Percentiles rank a stretch among this genome's conserved stretches.
Evolutionary conservation across 2,888 invertebrate species (phyloP).

Genomic region (Hipparchia semele): DNA sequence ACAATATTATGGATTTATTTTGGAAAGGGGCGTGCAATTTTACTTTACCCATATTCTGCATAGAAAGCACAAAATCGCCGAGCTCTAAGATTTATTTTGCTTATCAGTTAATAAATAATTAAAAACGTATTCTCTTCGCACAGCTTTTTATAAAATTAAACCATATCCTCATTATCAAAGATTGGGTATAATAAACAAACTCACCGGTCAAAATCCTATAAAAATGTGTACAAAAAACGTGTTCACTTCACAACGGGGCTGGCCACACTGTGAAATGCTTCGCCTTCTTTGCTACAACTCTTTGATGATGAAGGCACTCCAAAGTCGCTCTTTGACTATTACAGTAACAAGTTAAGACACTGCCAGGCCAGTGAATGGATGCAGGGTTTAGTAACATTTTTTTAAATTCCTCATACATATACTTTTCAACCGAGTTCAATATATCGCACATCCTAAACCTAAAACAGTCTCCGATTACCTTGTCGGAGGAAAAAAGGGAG

Average conservation of each 20-base stretch:
- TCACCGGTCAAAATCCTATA: conserved; percentile 32
- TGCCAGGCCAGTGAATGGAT: conserved; percentile 31
- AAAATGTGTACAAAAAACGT: conserved; percentile 40
- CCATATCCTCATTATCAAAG: neutral
- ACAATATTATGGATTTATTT: neutral
- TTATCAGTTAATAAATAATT: neutral
- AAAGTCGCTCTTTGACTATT: conserved; percentile 30
- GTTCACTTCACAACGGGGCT: conserved; percentile 47
- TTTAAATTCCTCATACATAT: neutral
- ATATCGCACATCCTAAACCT: too few species aligned
- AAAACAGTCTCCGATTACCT: too few species aligned
- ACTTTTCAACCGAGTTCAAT: neutral
- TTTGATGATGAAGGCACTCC: conserved; percentile 34
- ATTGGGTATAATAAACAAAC: conserved; percentile 10
- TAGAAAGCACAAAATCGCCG: conserved; percentile 1
- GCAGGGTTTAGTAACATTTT: conserved; percentile 33
- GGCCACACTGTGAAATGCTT: conserved; percentile 48
- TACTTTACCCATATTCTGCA: neutral
- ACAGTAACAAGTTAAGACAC: conserved; percentile 38
- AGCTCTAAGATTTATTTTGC: neutral
- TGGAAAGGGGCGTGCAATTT: neutral
- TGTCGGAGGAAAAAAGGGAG: too few species aligned
- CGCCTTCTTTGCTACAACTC: conserved; percentile 37
- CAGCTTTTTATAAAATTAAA: neutral
- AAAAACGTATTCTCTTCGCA: conserved; percentile 3